Percentiles rank a stretch among this genome's conserved stretches.
Conservation (phyloP, 1,140 invertebrate species). For the Steinernema feltiae region DNA sequence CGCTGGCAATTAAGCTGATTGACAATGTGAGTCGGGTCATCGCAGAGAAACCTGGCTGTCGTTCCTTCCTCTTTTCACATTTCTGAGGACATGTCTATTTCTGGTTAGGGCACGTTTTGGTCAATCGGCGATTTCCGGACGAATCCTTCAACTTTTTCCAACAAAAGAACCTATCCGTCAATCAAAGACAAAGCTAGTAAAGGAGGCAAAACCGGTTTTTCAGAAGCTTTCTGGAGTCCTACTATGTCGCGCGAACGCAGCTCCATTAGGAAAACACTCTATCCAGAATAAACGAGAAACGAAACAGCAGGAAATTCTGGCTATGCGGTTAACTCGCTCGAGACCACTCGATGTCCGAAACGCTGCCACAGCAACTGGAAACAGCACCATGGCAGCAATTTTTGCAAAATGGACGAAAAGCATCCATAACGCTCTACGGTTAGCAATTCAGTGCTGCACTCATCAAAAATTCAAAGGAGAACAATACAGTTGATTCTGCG, state of each 20-base stretch:
- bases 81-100: too few species aligned
- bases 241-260: too few species aligned
- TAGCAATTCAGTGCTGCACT: background rate
- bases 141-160: too few species aligned
- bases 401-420: background rate
- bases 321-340: background rate
- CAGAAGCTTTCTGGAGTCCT: too few species aligned
- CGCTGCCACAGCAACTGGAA: background rate
- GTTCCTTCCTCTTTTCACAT: background rate
- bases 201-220: too few species aligned
- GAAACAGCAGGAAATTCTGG: background rate
- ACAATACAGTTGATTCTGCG: background rate
- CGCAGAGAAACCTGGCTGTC: background rate
- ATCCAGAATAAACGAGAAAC: too few species aligned
- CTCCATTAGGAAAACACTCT: too few species aligned
- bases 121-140: background rate
- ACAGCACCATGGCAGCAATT: background rate
- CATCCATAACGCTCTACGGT: background rate
- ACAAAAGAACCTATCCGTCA: too few species aligned
- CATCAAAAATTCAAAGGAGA: background rate
- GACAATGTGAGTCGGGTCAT: background rate
- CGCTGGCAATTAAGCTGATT: slow-evolving; percentile 1
- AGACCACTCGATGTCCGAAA: background rate
- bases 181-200: too few species aligned
- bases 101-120: too few species aligned